Percentiles rank a stretch among this genome's conserved stretches.
phyloP scores from a whole-genome alignment of 2,888 invertebrate species.

The Fragum sueziense region DNA sequence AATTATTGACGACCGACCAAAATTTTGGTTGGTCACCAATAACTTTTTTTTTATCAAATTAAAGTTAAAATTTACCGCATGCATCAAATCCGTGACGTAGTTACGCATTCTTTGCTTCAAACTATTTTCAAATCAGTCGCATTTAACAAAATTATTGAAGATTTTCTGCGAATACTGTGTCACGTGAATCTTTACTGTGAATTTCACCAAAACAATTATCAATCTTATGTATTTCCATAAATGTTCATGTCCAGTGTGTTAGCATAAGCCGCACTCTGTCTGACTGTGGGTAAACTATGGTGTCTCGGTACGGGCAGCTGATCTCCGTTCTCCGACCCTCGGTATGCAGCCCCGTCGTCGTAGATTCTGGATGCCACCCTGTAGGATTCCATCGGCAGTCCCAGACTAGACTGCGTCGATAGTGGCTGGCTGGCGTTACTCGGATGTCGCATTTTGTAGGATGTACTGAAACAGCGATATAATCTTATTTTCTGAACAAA shows the following conservation, averaged over 20 bases:
- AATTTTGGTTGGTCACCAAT: no score
- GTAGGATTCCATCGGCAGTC: constrained; percentile 18
- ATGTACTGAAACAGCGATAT: no score
- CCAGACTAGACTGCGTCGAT: constrained; percentile 14
- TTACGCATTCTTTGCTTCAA: no score
- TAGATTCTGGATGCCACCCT: constrained; percentile 11
- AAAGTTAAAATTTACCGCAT: no score
- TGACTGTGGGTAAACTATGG: neutral
- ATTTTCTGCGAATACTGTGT: no score
- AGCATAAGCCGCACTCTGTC: constrained; percentile 2
- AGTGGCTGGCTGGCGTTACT: constrained; percentile 2
- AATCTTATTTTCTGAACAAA: no score
- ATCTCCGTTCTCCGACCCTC: neutral
- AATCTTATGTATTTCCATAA: constrained; percentile 6
- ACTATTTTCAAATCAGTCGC: no score
- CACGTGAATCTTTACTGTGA: no score
- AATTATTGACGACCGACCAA: no score
- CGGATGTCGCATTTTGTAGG: neutral
- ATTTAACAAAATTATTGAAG: no score
- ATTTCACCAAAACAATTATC: neutral
- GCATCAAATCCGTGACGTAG: no score
- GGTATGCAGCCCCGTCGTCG: neutral
- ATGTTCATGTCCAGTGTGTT: constrained; percentile 5
- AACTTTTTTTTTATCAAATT: no score
- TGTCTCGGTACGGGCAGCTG: neutral